Conservation (phyloP, 2,797 vertebrate species). For the Morelia viridis region DNA sequence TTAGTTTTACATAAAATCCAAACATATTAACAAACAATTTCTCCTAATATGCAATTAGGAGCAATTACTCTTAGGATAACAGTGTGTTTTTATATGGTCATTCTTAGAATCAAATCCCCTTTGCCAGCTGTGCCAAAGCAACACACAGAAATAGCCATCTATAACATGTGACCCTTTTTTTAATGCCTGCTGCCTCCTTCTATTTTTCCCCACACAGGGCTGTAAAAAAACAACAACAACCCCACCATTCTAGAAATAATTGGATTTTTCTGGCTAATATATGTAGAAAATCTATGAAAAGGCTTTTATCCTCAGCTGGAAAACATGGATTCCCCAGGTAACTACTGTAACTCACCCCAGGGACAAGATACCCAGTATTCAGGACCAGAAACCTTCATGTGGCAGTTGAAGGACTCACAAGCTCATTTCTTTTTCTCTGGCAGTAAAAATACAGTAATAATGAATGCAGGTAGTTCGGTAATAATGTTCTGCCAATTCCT, state of each 20-base stretch:
- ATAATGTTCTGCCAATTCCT: not conserved
- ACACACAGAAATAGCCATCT: not conserved
- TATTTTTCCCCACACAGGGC: not conserved
- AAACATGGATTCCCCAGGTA: not conserved
- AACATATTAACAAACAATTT: not conserved
- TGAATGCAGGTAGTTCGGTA: not conserved
- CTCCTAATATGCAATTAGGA: not conserved
- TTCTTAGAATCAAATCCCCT: not conserved
- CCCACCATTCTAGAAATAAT: not conserved
- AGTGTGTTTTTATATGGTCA: not conserved
- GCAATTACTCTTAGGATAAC: not conserved
- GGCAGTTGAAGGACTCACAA: not conserved
- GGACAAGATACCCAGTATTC: not conserved
- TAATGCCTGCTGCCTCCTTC: not conserved
- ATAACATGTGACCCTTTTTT: not conserved
- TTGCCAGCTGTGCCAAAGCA: not conserved
- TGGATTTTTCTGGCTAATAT: not conserved
- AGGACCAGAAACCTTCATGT: not conserved
- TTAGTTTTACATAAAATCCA: not conserved
- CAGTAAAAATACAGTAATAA: not conserved
- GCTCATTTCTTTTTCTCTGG: not conserved
- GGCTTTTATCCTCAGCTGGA: not conserved
- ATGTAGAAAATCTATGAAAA: not conserved
- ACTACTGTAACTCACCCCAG: not conserved
- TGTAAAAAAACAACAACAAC: not conserved